Evolutionary conservation across 2,888 invertebrate species (phyloP), one percentile per base, ranked within the genome.

Genomic region (Netelia melanura): DNA sequence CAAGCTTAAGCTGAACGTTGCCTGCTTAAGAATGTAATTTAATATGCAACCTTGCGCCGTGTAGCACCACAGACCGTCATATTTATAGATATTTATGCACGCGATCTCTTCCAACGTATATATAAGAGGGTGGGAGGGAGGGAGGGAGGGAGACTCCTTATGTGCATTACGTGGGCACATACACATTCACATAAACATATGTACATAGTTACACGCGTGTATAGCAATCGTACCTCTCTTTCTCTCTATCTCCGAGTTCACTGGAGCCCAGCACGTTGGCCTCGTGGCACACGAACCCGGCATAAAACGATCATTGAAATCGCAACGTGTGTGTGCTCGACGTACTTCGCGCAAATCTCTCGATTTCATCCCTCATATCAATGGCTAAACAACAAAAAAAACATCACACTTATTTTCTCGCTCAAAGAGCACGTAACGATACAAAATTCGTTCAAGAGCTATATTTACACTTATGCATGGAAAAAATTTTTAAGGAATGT

Each of bases 1-100:
- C 85, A 84, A 71, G 72, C 67, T 77, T 85, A 79, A 84, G 83
- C 80, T 83, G 76, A 83, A 83, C 85, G 70, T 83, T 83, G 77
- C 71, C 89, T 90, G 88, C 89, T 92, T 91, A 91, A 90, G 92
- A 91, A 89, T 89, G 92, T 92, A 91, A 92, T 92, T 92, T 92
- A 92, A 92, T 92, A 92, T 91, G 89, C 91, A 90, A 90, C 90
- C 89, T 91, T 90, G 90, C 89, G 89, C 89, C 89, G 88, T 88
- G 86, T 52, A 83, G 76, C 83, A 78, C 80, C 86, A 79, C 79
- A 76, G 64, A 87, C 84, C 88, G 88, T 91, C 90, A 91, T 91
- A 91, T 91, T 91, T 90, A 91, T 90, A 91, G 89, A 90, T 90
- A 90, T 91, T 91, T 91, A 91, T 91, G 90, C 89, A 86, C 89